Base-by-base conservation (phyloP, 2,113 vertebrate genomes). In the Phrynosoma platyrhinos region DNA sequence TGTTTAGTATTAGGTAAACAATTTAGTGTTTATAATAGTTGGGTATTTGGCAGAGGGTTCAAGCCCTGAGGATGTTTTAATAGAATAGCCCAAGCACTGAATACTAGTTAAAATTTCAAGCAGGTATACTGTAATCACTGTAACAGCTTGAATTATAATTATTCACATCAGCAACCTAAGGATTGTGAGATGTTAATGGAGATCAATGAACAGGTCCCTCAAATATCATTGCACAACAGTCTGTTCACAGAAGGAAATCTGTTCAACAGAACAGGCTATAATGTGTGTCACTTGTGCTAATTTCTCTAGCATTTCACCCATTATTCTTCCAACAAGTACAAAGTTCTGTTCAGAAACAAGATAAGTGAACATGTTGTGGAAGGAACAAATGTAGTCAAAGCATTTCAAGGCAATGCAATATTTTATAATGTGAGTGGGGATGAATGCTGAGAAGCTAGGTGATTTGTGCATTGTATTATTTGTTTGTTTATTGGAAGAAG, bases 191-290 rank as follows among this genome's bases (percentile, higher is more conserved):
- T 79, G 53, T 83, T 69, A 75, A 83, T 9, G 80, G 64, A 91
- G 23, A 66, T 40, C 66, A 84, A 62, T 25, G 8, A 92, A 91
- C 18, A 81, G 27, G 53, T 88, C 93, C 47, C 58, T 53, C 80
- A 83, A 82, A 79, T 75, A 62, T 66, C 62, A 64, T 16, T 55
- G 87, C 80, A 85, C 27, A 92, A 76, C 9, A 36, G 21, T 40
- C 10, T 87, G 78, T 82, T 82, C 83, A 88, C 30, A 78, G 89
- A 88, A 84, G 85, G 76, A 90, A n/a, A 32, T 87, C 75, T 86
- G 53, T 21, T 47, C 27, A 86, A 12, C 77, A 91, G 5, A 82
- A 74, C 30, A 72, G 1, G 36, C 47, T 86, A 2, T 42, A 64
- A 68, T 81, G 30, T 83, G 0, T 58, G 79, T 40, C 71, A 68